Percentiles rank a stretch among this genome's conserved stretches.
Conservation (phyloP, 1,140 invertebrate genomes). For the Euura saliciscinereae region DNA sequence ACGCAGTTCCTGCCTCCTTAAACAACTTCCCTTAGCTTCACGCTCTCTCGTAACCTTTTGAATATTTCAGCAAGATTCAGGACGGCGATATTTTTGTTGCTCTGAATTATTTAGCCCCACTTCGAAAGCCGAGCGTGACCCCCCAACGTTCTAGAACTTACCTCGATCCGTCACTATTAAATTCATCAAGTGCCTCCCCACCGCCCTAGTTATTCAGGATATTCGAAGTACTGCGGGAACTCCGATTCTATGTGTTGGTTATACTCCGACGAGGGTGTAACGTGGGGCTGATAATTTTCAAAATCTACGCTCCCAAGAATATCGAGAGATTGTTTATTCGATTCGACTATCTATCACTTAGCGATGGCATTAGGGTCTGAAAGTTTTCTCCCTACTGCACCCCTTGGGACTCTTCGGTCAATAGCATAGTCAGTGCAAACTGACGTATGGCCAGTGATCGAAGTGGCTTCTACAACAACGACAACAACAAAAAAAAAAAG, state of each 20-base stretch:
- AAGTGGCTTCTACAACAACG: constrained; percentile 29
- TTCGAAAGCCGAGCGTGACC: background rate
- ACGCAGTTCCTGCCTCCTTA: no score
- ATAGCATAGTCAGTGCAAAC: constrained; percentile 26
- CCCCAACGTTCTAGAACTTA: background rate
- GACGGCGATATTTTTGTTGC: background rate
- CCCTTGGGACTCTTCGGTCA: background rate
- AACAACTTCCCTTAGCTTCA: no score
- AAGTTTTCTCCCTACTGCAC: background rate
- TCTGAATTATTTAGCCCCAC: background rate
- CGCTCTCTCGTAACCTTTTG: background rate
- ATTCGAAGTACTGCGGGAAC: no score
- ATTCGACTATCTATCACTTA: constrained; percentile 18
- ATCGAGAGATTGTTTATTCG: background rate
- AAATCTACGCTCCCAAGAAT: constrained; percentile 24
- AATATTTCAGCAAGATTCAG: background rate
- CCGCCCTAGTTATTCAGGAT: background rate
- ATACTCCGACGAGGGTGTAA: no score
- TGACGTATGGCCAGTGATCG: constrained; percentile 53
- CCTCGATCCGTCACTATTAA: background rate
- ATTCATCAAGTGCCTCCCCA: background rate
- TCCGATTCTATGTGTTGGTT: no score
- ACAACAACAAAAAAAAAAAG: background rate
- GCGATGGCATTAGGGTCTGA: background rate
- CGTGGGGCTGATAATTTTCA: background rate